Base-by-base conservation (phyloP, 2,113 vertebrate species). In the Stercorarius parasiticus region DNA sequence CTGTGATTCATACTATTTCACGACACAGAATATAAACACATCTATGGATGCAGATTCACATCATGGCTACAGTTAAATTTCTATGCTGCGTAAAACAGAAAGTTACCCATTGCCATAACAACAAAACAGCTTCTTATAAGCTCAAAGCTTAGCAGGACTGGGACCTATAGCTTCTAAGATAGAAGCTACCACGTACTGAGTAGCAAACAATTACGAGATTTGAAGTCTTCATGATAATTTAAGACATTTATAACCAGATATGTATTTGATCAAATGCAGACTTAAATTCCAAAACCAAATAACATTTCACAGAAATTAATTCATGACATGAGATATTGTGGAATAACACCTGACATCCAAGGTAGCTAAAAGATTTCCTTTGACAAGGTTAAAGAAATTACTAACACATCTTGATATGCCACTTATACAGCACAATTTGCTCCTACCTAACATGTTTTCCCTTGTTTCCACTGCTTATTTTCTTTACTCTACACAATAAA, bases 71-170 rank as follows among this genome's bases (percentile, higher is more conserved):
- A 64, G 65, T 47, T 36, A 85, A 17, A 64, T 59, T 74, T 95
- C 70, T 64, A 14, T 1, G 2, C 61, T 58, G 69, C 1, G 0
- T 43, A 83, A 90, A 86, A 45, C 64, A 45, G 32, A 92, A 95
- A 96, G 96, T 94, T 96, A 67, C 53, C 61, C 45, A 88, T 42
- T 82, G 70, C 82, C 70, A 80, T 85, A 91, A 91, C 70, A 96
- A 89, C 82, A 69, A 79, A 91, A 87, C 6, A 91, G 83, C 72
- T 92, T 74, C 21, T 81, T 84, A 43, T 55, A 86, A 73, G 87
- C 17, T 58, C 30, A 77, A 69, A 88, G 40, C 81, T 65, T 59
- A 85, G 45, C 34, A 90, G 30, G 30, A 81, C 45, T 38, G 40
- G 36, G n/a, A 69, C 36, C 43, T 67, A 36, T 0, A 34, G 55